Evolutionary conservation across 1,140 invertebrate species (phyloP).

Genomic region (Dinoponera quadriceps): DNA sequence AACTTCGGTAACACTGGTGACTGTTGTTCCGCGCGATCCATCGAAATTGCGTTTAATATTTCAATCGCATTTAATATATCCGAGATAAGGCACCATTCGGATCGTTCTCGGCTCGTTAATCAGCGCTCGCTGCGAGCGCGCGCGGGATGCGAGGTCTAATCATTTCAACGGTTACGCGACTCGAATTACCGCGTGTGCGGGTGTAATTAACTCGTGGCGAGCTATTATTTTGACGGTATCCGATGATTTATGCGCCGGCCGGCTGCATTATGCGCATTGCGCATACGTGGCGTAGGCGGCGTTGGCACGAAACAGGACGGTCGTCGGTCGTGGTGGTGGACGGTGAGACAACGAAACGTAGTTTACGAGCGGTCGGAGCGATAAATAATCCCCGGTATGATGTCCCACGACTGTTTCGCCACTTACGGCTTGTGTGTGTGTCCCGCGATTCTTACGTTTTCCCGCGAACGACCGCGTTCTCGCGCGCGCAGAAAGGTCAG

Average conservation of each 20-base stretch:
- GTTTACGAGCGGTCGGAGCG: conserved; percentile 55
- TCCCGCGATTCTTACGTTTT: conserved; percentile 45
- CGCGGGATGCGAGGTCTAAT: conserved; percentile 7
- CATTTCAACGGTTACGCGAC: conserved; percentile 4
- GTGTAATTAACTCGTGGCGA: conserved; percentile 16
- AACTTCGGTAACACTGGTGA: too few species aligned
- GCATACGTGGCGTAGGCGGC: conserved; percentile 51
- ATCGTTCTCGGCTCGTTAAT: background rate
- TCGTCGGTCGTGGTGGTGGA: conserved; percentile 13
- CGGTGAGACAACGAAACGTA: conserved; percentile 58
- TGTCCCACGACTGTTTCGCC: conserved; percentile 57
- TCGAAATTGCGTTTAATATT: too few species aligned
- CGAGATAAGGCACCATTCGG: background rate
- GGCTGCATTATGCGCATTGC: conserved; percentile 48
- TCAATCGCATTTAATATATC: background rate
- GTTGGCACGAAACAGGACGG: conserved; percentile 13
- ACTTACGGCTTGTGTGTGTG: conserved; percentile 17
- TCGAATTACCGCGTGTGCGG: conserved; percentile 2
- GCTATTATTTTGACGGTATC: conserved; percentile 22
- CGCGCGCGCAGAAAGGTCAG: conserved; percentile 40
- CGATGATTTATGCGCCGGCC: conserved; percentile 1
- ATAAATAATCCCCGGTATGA: conserved; percentile 65
- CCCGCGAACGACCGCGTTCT: conserved; percentile 3
- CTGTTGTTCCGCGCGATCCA: too few species aligned
- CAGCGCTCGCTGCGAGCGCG: background rate